phyloP scores from a whole-genome alignment of 1,140 invertebrate species.

The Apis mellifera region DNA sequence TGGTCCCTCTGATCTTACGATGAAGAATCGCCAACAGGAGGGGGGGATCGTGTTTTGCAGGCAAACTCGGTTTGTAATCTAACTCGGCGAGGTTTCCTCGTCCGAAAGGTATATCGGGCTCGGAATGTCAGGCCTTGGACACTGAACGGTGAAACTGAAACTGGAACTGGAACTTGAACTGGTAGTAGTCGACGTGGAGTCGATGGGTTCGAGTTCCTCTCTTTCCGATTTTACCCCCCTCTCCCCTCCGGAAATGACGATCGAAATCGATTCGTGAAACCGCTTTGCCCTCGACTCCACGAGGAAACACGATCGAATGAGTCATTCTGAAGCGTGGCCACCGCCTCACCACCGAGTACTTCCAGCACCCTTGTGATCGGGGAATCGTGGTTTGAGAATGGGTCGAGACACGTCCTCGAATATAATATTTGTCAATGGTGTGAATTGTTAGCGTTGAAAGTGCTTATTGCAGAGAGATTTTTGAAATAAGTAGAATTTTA shows the following conservation, averaged over 20 bases:
- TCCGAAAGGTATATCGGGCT: conserved; percentile 16
- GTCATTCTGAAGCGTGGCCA: background rate
- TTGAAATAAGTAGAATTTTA: too few species aligned
- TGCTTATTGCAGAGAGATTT: too few species aligned
- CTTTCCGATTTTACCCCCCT: conserved; percentile 31
- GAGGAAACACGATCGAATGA: conserved; percentile 25
- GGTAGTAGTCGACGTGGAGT: background rate
- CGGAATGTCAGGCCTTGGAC: conserved; percentile 43
- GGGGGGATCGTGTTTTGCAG: conserved; percentile 21
- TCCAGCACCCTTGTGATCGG: background rate
- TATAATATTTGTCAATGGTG: too few species aligned
- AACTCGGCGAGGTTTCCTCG: conserved; percentile 41
- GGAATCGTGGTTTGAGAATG: background rate
- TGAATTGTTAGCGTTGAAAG: too few species aligned
- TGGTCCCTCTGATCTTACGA: background rate
- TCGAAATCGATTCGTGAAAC: conserved; percentile 32
- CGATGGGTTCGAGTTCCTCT: background rate
- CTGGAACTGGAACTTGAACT: conserved; percentile 38
- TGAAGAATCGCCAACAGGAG: background rate
- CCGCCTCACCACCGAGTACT: background rate
- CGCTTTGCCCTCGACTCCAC: background rate
- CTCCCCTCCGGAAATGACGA: conserved; percentile 30
- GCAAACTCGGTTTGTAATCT: conserved; percentile 41
- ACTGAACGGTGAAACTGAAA: conserved; percentile 28
- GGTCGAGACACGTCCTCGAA: too few species aligned